phyloP scores from a whole-genome alignment of 2,888 invertebrate genomes.

The Hyppa rectilinea region DNA sequence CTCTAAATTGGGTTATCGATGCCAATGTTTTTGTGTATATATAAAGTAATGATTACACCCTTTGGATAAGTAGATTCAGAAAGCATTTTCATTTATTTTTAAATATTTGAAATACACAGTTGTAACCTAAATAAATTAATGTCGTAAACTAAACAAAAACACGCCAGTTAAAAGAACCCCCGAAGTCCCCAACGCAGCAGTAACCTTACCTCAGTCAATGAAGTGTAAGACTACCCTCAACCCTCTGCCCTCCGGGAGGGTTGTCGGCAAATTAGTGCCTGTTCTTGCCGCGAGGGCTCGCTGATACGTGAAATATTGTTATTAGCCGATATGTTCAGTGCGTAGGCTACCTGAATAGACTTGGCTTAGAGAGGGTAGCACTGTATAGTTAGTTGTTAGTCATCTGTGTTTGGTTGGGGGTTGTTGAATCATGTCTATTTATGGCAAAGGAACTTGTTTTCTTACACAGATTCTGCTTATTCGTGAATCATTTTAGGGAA shows the following conservation, averaged over 20 bases:
- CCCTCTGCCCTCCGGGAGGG: slow-evolving; percentile 58
- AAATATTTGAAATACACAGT: slow-evolving; percentile 4
- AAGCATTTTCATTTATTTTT: background rate
- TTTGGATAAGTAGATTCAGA: background rate
- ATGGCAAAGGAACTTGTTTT: slow-evolving; percentile 16
- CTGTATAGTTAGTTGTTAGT: slow-evolving; percentile 16
- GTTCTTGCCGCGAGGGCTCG: slow-evolving; percentile 45
- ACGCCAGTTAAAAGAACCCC: slow-evolving; percentile 57
- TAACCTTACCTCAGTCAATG: slow-evolving; percentile 64
- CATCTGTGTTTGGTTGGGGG: slow-evolving; percentile 17
- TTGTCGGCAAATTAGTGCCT: slow-evolving; percentile 68
- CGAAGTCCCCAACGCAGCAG: slow-evolving; percentile 45
- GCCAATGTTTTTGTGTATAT: slow-evolving; percentile 1
- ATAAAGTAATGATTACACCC: background rate
- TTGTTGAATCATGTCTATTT: slow-evolving; percentile 15
- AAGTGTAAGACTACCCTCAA: slow-evolving; percentile 63
- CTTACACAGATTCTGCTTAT: background rate
- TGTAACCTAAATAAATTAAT: slow-evolving; percentile 17
- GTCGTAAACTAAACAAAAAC: slow-evolving; percentile 45
- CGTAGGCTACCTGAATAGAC: slow-evolving; percentile 43
- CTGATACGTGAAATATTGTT: slow-evolving; percentile 64
- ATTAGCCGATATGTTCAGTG: slow-evolving; percentile 57
- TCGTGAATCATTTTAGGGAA: slow-evolving; percentile 9
- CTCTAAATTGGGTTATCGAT: slow-evolving; percentile 34
- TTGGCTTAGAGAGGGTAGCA: slow-evolving; percentile 3